These are phyloP conservation scores for Clarias fuscus DNA, from an alignment of 2,797 vertebrate species.

Conservation along the genomic window DNA sequence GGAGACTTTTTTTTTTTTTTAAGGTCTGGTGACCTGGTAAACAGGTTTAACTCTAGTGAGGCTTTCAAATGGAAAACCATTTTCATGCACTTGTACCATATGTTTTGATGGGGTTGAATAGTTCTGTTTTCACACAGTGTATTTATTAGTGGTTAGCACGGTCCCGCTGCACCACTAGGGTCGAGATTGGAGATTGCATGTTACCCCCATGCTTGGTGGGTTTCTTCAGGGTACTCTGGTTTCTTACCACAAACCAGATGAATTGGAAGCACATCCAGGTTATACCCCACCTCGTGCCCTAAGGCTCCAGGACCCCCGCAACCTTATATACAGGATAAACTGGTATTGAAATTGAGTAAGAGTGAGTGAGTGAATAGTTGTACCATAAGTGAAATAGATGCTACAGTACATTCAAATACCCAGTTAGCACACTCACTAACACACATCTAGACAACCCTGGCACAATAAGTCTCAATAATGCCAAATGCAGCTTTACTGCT, in stretches of 20 bases:
- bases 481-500: conserved; percentile 14
- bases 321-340: too few species aligned
- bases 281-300: too few species aligned
- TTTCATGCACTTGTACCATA: not conserved
- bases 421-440: not conserved
- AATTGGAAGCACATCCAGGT: too few species aligned
- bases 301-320: too few species aligned
- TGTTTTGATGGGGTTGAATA: not conserved
- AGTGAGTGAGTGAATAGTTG: too few species aligned
- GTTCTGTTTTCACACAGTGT: not conserved
- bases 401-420: not conserved
- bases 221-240: too few species aligned
- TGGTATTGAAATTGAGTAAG: too few species aligned
- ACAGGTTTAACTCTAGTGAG: not conserved
- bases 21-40: not conserved
- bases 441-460: not conserved
- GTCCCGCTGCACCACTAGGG: too few species aligned
- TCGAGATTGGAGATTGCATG: too few species aligned
- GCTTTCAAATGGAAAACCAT: not conserved
- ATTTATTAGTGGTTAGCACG: too few species aligned
- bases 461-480: not conserved
- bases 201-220: too few species aligned
- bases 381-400: conserved; percentile 2
- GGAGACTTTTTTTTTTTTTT: not conserved
- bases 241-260: too few species aligned